Conservation (phyloP, 2,113 vertebrate genomes). For the Calidris pugnax region DNA sequence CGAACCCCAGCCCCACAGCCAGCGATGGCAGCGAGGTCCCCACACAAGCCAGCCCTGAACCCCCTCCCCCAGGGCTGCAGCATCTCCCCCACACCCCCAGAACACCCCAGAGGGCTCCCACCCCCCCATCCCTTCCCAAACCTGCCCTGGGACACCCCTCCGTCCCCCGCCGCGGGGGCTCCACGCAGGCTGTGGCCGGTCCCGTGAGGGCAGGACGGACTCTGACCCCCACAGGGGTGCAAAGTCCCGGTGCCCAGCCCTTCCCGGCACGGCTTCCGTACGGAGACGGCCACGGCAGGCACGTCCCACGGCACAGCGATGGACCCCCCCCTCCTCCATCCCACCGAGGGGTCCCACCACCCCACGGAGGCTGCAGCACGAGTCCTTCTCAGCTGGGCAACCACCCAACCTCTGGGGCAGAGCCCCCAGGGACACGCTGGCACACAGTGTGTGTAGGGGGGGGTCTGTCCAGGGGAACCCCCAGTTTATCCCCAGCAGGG, state of each 20-base stretch:
- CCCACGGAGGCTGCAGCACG: neutral
- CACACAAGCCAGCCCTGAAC: neutral
- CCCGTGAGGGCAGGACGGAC: neutral
- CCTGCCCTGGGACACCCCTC: fast-evolving
- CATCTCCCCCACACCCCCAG: no score
- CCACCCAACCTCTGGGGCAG: fast-evolving
- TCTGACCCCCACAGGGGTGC: neutral
- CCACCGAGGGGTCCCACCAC: neutral
- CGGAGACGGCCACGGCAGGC: neutral
- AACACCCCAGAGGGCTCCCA: fast-evolving
- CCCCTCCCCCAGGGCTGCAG: neutral
- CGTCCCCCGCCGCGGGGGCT: fast-evolving
- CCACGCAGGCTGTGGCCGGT: neutral
- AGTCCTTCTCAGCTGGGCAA: neutral
- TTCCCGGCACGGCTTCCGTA: fast-evolving
- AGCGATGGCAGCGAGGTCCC: fast-evolving
- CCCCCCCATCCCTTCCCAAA: neutral
- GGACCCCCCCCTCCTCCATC: fast-evolving
- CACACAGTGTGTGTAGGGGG: neutral
- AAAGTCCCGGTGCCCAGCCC: neutral
- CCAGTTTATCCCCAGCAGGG: neutral
- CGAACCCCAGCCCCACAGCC: fast-evolving
- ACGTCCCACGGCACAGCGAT: fast-evolving
- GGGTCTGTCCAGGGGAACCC: fast-evolving
- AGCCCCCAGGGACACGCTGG: fast-evolving